Conservation (phyloP, 2,113 vertebrate species). For the Abramis brama region DNA sequence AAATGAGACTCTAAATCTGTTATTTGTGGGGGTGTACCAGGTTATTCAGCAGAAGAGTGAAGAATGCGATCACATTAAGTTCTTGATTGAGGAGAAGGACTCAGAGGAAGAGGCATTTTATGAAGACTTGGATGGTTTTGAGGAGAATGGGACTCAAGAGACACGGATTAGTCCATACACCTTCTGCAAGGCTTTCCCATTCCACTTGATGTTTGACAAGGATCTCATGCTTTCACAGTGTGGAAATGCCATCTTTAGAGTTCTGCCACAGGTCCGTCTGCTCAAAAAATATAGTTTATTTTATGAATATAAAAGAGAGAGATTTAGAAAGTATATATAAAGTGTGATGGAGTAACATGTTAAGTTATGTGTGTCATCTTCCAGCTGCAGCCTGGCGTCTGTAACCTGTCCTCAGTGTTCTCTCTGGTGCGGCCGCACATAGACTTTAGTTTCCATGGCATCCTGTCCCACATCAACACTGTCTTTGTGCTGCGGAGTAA, state of each 20-base stretch:
- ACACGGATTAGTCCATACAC: conserved; percentile 97
- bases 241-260: conserved; percentile 95
- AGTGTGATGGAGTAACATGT: not conserved
- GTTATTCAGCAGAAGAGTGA: conserved; percentile 96
- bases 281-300: not conserved
- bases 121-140: conserved; percentile 94
- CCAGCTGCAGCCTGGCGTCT: conserved; percentile 93
- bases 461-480: conserved; percentile 98
- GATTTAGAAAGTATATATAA: not conserved
- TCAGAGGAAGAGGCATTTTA: conserved; percentile 95
- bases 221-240: conserved; percentile 95
- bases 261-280: conserved; percentile 90
- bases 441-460: conserved; percentile 97
- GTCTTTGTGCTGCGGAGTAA: conserved; percentile 97
- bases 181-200: conserved; percentile 98
- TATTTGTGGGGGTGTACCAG: conserved; percentile 66
- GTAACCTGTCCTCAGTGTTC: conserved; percentile 93
- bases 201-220: conserved; percentile 98
- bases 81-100: conserved; percentile 98
- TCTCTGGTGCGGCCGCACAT: conserved; percentile 97
- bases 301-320: not conserved
- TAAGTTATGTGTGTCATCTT: conserved; percentile 46
- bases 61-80: conserved; percentile 97
- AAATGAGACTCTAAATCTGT: conserved; percentile 6
- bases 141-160: conserved; percentile 96